Evolutionary conservation across 1,140 invertebrate genomes (phyloP), one percentile per base, ranked within the genome.

Genomic region (Prorops nasuta): DNA sequence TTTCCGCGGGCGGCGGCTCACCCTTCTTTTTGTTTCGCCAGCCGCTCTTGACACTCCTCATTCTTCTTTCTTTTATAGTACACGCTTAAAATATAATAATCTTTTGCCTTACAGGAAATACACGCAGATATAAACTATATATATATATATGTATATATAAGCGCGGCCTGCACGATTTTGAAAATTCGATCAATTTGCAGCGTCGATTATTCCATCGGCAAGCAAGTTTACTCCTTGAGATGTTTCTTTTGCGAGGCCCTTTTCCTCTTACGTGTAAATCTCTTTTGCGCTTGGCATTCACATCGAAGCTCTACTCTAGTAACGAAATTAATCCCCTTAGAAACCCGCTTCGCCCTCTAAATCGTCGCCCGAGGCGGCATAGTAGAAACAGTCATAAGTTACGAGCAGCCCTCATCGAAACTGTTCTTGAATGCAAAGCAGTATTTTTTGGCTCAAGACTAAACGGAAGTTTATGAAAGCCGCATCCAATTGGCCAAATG

Each of bases 241-340:
- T n/a, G n/a, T n/a, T n/a, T n/a, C n/a, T n/a, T n/a, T n/a, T n/a
- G n/a, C n/a, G n/a, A n/a, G n/a, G n/a, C n/a, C n/a, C n/a, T n/a
- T n/a, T n/a, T n/a, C n/a, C n/a, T n/a, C n/a, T n/a, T n/a, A n/a
- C n/a, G n/a, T n/a, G n/a, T n/a, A n/a, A n/a, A n/a, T n/a, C n/a
- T n/a, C n/a, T n/a, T n/a, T n/a, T n/a, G n/a, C n/a, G 47, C 51
- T 32, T 44, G 46, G 31, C 20, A 22, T 43, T 44, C 49, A 14
- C 40, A 18, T 18, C 44, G 39, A 35, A 19, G 39, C 44, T 34
- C 2, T 14, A 40, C 44, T 19, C 34, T 42, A n/a, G 31, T 50
- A 59, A 54, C 57, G 46, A 59, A 58, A 54, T 59, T 59, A 58
- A 58, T 58, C 55, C 28, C 51, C 51, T 39, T 19, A 31, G 41